Conservation (phyloP, 2,113 vertebrate genomes). For the Tor tambroides region DNA sequence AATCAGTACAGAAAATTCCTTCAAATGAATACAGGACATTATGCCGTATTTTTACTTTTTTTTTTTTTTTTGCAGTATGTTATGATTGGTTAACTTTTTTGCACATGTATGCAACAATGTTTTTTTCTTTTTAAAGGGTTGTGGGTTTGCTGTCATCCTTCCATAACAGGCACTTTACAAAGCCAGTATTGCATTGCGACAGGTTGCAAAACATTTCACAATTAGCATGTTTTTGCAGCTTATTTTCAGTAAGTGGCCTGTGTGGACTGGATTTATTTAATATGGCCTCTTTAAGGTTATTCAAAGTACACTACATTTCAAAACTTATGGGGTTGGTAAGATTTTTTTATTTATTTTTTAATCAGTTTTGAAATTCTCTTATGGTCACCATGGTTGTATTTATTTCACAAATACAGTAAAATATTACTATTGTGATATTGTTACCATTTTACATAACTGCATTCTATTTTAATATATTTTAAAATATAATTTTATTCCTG, state of each 20-base stretch:
- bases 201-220: not conserved
- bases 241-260: not conserved
- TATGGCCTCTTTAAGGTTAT: fast-evolving
- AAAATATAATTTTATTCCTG: not conserved
- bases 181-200: not conserved
- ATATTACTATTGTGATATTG: too few species aligned
- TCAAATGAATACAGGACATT: too few species aligned
- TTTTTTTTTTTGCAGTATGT: not conserved
- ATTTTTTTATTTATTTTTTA: too few species aligned
- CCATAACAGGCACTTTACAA: not conserved
- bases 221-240: not conserved
- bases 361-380: not conserved
- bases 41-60: too few species aligned
- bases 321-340: too few species aligned
- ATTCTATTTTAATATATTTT: not conserved
- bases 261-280: not conserved
- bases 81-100: not conserved
- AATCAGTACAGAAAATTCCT: too few species aligned
- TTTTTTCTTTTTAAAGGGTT: not conserved
- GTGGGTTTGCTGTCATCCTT: not conserved
- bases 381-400: not conserved
- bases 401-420: too few species aligned
- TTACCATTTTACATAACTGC: too few species aligned
- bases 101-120: not conserved
- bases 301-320: not conserved